phyloP scores from a whole-genome alignment of 2,113 vertebrate genomes.

The Psophia crepitans region DNA sequence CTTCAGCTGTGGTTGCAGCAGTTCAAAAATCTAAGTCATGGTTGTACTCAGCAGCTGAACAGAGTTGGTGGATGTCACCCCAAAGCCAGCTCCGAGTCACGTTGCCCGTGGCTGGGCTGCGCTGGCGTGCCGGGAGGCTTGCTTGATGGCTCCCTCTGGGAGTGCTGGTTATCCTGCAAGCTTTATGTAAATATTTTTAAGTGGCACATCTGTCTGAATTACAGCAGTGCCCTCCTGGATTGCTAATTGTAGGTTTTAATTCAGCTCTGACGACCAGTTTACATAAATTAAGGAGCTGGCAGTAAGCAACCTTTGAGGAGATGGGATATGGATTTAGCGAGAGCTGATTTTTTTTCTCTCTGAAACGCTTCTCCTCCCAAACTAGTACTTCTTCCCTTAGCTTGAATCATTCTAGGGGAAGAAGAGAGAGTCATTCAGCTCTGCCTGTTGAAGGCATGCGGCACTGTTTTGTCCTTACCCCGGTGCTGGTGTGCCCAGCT shows the following conservation, averaged over 20 bases:
- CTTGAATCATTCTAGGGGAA: neutral
- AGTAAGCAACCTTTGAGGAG: conserved; percentile 35
- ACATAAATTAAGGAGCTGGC: conserved; percentile 65
- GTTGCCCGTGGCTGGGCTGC: neutral
- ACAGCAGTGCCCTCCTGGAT: conserved; percentile 47
- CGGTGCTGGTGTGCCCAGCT: neutral
- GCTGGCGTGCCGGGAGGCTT: neutral
- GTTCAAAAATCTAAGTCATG: neutral
- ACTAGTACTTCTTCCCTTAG: neutral
- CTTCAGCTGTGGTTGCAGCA: neutral
- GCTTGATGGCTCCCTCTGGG: neutral
- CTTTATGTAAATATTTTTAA: conserved; percentile 70
- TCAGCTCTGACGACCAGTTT: conserved; percentile 54
- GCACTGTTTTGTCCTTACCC: neutral
- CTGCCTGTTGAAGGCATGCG: neutral
- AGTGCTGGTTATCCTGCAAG: conserved; percentile 15
- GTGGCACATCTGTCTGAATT: conserved; percentile 67
- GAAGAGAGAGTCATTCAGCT: neutral
- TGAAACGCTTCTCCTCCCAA: neutral
- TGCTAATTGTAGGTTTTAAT: conserved; percentile 72
- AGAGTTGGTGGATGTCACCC: neutral
- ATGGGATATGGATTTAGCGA: neutral
- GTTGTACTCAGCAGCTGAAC: neutral
- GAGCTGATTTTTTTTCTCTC: neutral
- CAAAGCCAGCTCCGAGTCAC: fast-evolving